Percentiles rank a stretch among this genome's conserved stretches.
Conservation (phyloP, 2,888 invertebrate genomes). For the Drosophila niveifrons region DNA sequence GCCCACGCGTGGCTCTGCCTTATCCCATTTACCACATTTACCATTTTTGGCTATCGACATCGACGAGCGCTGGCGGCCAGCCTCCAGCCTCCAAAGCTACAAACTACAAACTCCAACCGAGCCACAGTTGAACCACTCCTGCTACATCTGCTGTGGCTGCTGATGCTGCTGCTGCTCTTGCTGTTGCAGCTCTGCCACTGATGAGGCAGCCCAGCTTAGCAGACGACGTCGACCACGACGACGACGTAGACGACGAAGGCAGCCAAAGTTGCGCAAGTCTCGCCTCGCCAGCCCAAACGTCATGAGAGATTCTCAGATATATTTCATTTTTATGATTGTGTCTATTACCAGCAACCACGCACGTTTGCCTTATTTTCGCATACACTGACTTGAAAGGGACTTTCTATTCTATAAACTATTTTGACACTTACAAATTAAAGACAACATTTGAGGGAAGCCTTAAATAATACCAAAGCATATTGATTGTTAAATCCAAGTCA, state of each 20-base stretch:
- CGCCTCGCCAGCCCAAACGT: slow-evolving; percentile 62
- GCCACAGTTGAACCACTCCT: slow-evolving; percentile 70
- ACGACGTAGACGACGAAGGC: slow-evolving; percentile 8
- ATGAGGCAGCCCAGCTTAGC: slow-evolving; percentile 59
- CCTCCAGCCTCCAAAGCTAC: slow-evolving; percentile 53
- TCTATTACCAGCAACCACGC: slow-evolving; percentile 81
- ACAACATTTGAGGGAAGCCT: neutral
- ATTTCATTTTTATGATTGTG: slow-evolving; percentile 82
- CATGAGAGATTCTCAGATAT: slow-evolving; percentile 81
- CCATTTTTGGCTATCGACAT: slow-evolving; percentile 81
- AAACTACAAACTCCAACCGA: slow-evolving; percentile 41
- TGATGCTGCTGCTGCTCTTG: slow-evolving; percentile 24
- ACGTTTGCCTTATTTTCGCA: slow-evolving; percentile 69
- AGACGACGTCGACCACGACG: slow-evolving; percentile 32
- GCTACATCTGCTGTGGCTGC: slow-evolving; percentile 55
- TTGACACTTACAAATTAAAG: neutral
- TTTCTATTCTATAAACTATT: neutral
- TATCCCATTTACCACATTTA: slow-evolving; percentile 82
- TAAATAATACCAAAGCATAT: no score
- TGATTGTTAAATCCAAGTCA: no score
- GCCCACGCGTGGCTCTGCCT: slow-evolving; percentile 80
- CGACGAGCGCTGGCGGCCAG: slow-evolving; percentile 72
- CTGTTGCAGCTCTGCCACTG: slow-evolving; percentile 47
- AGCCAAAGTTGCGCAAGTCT: slow-evolving; percentile 66
- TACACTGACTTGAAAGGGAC: slow-evolving; percentile 26